Evolutionary conservation across 37 sponge, comb jelly and placozoan genomes (phyloP), one percentile per base, ranked within the genome.

Genomic region (Bolinopsis microptera): DNA sequence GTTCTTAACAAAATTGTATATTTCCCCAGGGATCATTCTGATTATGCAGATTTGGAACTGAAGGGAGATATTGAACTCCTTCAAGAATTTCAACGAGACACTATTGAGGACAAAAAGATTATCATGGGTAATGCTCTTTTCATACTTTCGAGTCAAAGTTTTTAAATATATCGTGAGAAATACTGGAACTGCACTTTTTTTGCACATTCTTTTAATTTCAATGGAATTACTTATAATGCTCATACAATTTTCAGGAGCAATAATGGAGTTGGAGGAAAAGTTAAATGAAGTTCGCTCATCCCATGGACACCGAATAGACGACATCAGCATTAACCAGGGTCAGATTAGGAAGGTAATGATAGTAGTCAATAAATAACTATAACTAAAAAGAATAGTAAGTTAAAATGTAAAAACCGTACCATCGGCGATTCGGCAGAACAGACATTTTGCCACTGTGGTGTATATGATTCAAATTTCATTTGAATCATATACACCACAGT

Each of bases 211-310:
- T n/a, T n/a, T n/a, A n/a, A n/a, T n/a, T n/a, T n/a, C n/a, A n/a
- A n/a, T n/a, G n/a, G n/a, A n/a, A n/a, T n/a, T n/a, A n/a, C n/a
- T n/a, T n/a, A n/a, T n/a, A n/a, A n/a, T n/a, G n/a, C n/a, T n/a
- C n/a, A n/a, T n/a, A n/a, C 61, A 48, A 5, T 28, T 28, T 30
- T 24, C 75, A 72, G 75, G 75, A 30, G 75, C 75, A 30, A 72
- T 72, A 72, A 72, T 72, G 75, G 75, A 72, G 75, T 28, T 72
- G 18, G 75, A 72, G 26, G 75, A 72, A 28, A 72, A 72, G 75
- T 21, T 72, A n/a, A 72, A 72, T 21, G 75, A 72, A 28, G 26
- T 72, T 8, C 26, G 75, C 31, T 72, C 75, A 5, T n/a, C 31
- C 3, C 75, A 72, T 28, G 26, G 31, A 8, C 75, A 72, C 75